Base-by-base conservation (phyloP, 2,888 invertebrate species). In the Abscondita cerata region DNA sequence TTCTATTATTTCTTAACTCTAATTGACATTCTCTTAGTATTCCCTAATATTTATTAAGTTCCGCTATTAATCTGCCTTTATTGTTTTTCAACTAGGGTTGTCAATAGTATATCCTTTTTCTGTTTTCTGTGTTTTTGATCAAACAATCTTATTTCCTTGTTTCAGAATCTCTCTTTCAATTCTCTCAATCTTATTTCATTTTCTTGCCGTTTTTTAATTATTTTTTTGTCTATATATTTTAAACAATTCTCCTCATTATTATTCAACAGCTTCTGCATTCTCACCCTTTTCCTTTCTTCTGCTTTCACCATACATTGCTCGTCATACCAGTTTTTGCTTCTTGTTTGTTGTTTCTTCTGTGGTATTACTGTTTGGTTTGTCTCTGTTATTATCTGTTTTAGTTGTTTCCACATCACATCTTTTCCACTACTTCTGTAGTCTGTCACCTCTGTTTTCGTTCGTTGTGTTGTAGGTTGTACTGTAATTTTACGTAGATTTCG, bases 1-100 rank as follows among this genome's bases (percentile, higher is more conserved):
- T 36, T 36, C 36, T 36, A 36, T 36, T 36, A 36, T 36, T 36
- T 36, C 36, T 36, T n/a, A 36, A 36, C 36, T 12, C 36, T 36
- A 12, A 36, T 36, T 36, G 36, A 2, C 12, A 36, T 36, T 36
- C 36, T n/a, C 36, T n/a, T n/a, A n/a, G n/a, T n/a, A n/a, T n/a
- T n/a, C n/a, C n/a, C 31, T 31, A 31, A 31, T 31, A 31, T 36
- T 36, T 36, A 9, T n/a, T 8, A 36, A 5, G 11, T 12, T 36
- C 36, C 36, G 5, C 36, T 36, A 36, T 36, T n/a, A 36, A n/a
- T 8, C 36, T 36, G n/a, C 3, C 3, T 36, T 36, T 12, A n/a
- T 36, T 31, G 31, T 31, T 31, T 31, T 9, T 31, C n/a, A n/a
- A n/a, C n/a, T n/a, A n/a, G n/a, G n/a, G n/a, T n/a, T n/a, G n/a